Evolutionary conservation across 2,888 invertebrate genomes (phyloP).

Genomic region (Eilema griseolum): DNA sequence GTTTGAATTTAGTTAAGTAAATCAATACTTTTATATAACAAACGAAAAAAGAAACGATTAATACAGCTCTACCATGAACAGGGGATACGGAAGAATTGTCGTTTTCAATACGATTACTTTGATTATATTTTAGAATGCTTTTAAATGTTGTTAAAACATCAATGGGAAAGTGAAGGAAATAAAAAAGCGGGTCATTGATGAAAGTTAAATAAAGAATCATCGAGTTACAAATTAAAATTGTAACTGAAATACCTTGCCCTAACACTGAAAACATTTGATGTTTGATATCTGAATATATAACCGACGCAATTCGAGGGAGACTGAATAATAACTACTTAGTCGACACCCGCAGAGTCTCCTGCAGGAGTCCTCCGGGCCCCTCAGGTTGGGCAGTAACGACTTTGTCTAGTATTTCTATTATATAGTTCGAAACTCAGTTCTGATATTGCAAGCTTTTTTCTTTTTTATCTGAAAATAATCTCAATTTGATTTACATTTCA

Average conservation of each 20-base stretch:
- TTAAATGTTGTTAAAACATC: constrained; percentile 8
- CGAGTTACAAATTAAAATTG: not conserved
- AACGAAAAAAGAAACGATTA: not conserved
- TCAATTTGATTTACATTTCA: not conserved
- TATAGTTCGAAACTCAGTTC: not conserved
- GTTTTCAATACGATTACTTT: not conserved
- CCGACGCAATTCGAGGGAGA: not conserved
- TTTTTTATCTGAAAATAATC: not conserved
- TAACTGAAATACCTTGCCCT: not conserved
- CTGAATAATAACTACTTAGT: not conserved
- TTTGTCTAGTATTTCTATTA: too few relatives aligned
- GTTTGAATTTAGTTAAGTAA: constrained; percentile 5
- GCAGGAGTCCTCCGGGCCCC: too few relatives aligned
- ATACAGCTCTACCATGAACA: not conserved
- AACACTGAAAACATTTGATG: not conserved
- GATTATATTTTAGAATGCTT: constrained; percentile 9
- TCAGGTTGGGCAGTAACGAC: too few relatives aligned
- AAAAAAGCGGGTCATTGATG: constrained; percentile 22
- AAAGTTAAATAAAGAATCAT: constrained; percentile 25
- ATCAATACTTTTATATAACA: constrained; percentile 8
- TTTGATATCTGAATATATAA: not conserved
- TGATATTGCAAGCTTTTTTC: not conserved
- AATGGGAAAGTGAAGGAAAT: constrained; percentile 20
- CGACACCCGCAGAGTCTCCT: not conserved
- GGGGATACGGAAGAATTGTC: not conserved